Evolutionary conservation across 2,113 vertebrate species (phyloP).

Genomic region (Carlito syrichta): DNA sequence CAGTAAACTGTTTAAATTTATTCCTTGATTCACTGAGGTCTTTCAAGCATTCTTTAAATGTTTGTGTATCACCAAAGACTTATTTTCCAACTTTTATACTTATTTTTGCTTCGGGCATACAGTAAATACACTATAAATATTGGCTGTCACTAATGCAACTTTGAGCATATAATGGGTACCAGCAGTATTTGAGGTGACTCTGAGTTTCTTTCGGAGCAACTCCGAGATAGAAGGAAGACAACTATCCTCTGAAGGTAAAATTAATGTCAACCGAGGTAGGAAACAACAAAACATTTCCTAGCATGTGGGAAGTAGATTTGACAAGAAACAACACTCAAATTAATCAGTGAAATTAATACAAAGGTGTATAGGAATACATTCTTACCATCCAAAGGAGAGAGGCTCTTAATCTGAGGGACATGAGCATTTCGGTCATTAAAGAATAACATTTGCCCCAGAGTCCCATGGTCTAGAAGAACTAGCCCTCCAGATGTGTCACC

Average conservation of each 20-base stretch:
- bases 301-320: not conserved
- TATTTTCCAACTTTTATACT: not conserved
- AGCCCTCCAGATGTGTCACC: not conserved
- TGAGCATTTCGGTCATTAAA: not conserved
- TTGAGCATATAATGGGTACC: not conserved
- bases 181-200: not conserved
- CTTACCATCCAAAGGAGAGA: not conserved
- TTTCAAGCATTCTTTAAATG: not conserved
- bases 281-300: not conserved
- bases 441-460: accelerated
- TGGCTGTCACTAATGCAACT: not conserved
- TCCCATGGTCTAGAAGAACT: not conserved
- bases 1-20: not conserved
- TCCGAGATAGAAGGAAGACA: not conserved
- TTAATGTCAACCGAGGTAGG: not conserved
- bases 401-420: not conserved
- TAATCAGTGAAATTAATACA: not conserved
- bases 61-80: not conserved
- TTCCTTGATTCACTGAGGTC: not conserved
- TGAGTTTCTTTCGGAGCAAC: not conserved
- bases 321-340: not conserved
- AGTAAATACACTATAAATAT: not conserved
- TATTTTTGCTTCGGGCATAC: not conserved
- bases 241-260: not conserved
- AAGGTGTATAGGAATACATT: not conserved